Percentiles rank a stretch among this genome's conserved stretches.
Evolutionary conservation across 2,113 vertebrate species (phyloP).

Genomic region (Cinclus cinclus): DNA sequence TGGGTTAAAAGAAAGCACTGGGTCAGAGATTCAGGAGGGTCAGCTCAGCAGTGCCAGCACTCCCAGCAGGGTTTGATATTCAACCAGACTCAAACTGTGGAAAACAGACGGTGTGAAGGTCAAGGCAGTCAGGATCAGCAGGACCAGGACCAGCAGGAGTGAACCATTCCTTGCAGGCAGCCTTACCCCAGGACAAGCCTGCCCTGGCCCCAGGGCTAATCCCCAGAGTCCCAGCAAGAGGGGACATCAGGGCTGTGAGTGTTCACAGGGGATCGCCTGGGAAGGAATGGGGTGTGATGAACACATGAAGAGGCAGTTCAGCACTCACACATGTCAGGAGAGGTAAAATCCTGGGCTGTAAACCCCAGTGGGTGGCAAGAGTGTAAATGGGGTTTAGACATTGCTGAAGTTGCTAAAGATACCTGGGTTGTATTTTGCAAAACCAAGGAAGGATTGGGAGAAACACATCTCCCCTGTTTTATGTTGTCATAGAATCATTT

Average conservation of each 20-base stretch:
- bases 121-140: not conserved
- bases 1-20: not conserved
- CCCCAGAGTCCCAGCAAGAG: not conserved
- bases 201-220: not conserved
- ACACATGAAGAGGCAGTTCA: not conserved
- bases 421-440: not conserved
- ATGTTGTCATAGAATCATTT: not conserved
- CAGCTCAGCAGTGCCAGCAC: not conserved
- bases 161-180: not conserved
- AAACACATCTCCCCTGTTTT: not conserved
- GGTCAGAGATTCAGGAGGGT: not conserved
- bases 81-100: not conserved
- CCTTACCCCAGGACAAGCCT: not conserved
- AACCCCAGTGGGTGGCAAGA: not conserved
- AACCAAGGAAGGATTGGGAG: not conserved
- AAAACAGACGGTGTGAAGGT: not conserved
- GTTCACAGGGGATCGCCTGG: not conserved
- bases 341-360: not conserved
- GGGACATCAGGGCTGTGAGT: rapidly evolving
- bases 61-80: not conserved
- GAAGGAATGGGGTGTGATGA: not conserved
- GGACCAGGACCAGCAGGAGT: not conserved
- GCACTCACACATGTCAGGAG: not conserved
- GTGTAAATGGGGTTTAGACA: not conserved
- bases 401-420: not conserved